Conservation (phyloP, 2,888 invertebrate species). For the Pasiphila rectangulata region DNA sequence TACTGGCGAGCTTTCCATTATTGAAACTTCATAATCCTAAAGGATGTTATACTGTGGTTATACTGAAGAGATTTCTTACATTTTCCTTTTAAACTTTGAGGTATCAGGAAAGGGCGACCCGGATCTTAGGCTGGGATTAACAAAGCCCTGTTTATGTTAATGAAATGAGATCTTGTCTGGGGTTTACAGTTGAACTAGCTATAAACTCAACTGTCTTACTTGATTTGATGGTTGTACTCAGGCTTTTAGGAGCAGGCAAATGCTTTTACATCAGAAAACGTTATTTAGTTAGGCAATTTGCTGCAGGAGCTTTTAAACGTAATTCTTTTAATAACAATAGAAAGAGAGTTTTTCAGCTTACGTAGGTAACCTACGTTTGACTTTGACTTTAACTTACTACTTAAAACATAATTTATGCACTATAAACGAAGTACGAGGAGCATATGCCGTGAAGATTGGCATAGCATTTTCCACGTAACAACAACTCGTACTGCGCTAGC, state of each 20-base stretch:
- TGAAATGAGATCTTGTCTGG: constrained; percentile 48
- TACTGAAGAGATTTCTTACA: constrained; percentile 13
- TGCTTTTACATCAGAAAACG: background rate
- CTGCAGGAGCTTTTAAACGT: too few relatives aligned
- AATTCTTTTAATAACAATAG: too few relatives aligned
- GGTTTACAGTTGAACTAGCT: constrained; percentile 20
- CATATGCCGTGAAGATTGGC: too few relatives aligned
- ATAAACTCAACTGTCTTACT: constrained; percentile 21
- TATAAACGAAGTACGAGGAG: too few relatives aligned
- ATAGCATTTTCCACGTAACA: too few relatives aligned
- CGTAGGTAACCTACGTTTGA: too few relatives aligned
- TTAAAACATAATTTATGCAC: too few relatives aligned
- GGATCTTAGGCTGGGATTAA: constrained; percentile 38
- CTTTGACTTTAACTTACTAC: too few relatives aligned
- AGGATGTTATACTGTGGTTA: constrained; percentile 1
- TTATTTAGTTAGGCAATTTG: too few relatives aligned
- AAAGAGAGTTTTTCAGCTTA: too few relatives aligned
- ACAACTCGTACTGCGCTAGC: too few relatives aligned
- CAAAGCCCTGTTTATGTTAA: constrained; percentile 53
- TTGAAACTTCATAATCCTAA: constrained; percentile 5
- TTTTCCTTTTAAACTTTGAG: constrained; percentile 30
- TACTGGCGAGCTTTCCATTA: constrained; percentile 7
- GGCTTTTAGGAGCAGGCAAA: constrained; percentile 14
- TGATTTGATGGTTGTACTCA: constrained; percentile 24
- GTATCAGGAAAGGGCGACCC: constrained; percentile 25